phyloP scores from a whole-genome alignment of 2,797 vertebrate species.

The Onychomys torridus region DNA sequence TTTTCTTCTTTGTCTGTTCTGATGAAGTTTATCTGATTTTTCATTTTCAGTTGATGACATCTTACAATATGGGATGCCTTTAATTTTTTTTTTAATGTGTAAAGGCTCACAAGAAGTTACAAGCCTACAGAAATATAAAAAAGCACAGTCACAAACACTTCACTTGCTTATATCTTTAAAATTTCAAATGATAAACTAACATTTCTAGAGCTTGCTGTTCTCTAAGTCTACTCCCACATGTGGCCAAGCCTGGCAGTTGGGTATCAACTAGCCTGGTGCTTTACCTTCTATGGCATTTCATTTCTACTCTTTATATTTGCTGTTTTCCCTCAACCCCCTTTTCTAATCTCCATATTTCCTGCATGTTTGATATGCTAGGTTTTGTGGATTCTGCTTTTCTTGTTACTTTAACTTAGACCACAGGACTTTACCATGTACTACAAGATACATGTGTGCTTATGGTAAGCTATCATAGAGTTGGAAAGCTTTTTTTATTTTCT shows the following conservation, averaged over 20 bases:
- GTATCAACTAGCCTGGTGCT: background rate
- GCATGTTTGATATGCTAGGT: background rate
- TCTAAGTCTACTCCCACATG: background rate
- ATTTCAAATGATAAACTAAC: slow-evolving; percentile 52
- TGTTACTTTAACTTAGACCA: slow-evolving; percentile 45
- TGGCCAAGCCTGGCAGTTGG: background rate
- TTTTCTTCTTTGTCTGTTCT: slow-evolving; percentile 56
- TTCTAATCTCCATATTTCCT: background rate
- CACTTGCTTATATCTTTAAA: background rate
- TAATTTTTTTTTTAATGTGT: slow-evolving; percentile 39
- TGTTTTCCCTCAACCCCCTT: background rate
- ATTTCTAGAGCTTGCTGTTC: background rate
- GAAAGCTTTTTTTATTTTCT: background rate
- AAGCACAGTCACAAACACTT: background rate
- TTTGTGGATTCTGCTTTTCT: slow-evolving; percentile 10
- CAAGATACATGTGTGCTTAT: background rate
- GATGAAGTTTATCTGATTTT: slow-evolving; percentile 50
- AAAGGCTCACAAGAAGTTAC: background rate
- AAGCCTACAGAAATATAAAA: background rate
- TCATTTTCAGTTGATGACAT: slow-evolving; percentile 33
- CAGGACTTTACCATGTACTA: background rate
- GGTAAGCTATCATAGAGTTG: background rate
- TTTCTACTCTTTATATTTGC: background rate
- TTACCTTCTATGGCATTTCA: background rate
- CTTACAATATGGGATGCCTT: slow-evolving; percentile 4